Percentiles rank a stretch among this genome's conserved stretches.
Evolutionary conservation across 2,113 vertebrate genomes (phyloP).

Genomic region (Brachyhypopomus occidentalis): DNA sequence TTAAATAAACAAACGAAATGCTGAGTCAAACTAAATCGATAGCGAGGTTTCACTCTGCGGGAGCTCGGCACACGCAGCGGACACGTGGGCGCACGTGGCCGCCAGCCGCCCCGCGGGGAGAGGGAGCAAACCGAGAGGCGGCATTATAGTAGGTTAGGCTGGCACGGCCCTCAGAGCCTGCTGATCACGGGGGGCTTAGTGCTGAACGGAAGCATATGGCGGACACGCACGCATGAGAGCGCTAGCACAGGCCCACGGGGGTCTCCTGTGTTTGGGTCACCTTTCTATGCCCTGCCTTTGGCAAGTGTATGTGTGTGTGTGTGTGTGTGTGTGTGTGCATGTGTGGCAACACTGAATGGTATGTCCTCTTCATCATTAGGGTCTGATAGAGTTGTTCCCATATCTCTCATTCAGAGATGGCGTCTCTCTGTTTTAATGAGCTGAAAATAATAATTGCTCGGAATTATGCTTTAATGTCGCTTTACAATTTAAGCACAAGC

Average conservation of each 20-base stretch:
- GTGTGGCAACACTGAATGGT: too few species aligned
- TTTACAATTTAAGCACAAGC: too few species aligned
- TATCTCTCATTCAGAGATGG: too few species aligned
- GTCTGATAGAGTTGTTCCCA: too few species aligned
- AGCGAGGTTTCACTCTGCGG: too few species aligned
- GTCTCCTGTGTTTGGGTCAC: not conserved
- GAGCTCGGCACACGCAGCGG: too few species aligned
- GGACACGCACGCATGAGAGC: constrained; percentile 11
- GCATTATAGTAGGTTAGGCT: not conserved
- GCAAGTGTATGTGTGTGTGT: not conserved
- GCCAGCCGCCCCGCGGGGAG: constrained; percentile 23
- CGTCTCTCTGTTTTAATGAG: too few species aligned
- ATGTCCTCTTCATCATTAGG: too few species aligned
- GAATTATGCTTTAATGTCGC: too few species aligned
- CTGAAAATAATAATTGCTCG: too few species aligned
- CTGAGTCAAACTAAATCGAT: too few species aligned
- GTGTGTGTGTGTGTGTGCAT: not conserved
- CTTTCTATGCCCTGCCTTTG: constrained; percentile 4
- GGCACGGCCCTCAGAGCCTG: not conserved
- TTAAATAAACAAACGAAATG: too few species aligned
- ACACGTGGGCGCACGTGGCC: not conserved
- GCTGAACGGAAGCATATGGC: constrained; percentile 36
- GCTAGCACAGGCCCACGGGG: not conserved
- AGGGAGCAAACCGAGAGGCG: constrained; percentile 14
- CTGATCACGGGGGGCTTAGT: not conserved